Conservation (phyloP, 30 jellyfish, hydroid and myxozoan genomes). For the Catostylus mosaicus region DNA sequence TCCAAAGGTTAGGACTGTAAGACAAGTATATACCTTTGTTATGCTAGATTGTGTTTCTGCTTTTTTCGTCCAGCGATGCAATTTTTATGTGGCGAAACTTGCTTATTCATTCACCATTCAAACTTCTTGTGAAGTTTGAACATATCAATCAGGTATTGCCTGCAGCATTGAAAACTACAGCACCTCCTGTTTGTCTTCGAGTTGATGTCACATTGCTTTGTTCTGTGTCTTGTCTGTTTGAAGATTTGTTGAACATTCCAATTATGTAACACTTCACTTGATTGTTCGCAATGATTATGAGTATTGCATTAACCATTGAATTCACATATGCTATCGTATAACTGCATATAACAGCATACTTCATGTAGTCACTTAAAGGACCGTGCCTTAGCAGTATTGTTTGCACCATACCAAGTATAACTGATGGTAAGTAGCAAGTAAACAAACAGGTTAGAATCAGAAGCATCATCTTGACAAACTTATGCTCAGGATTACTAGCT, state of each 20-base stretch:
- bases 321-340: background rate
- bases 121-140: no score
- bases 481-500: constrained; percentile 6
- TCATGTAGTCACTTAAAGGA: background rate
- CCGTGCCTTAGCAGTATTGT: background rate
- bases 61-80: no score
- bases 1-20: no score
- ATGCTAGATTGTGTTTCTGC: no score
- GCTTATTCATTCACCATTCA: no score
- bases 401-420: background rate
- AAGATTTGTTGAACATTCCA: background rate
- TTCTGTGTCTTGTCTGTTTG: background rate
- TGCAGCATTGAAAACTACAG: background rate
- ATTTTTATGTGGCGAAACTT: no score
- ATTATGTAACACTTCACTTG: background rate
- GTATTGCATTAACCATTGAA: constrained; percentile 1
- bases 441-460: background rate
- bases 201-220: background rate
- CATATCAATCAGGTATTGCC: no score
- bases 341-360: constrained; percentile 8
- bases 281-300: background rate
- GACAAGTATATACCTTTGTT: no score
- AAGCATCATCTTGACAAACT: background rate
- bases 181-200: background rate
- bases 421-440: constrained; percentile 1